phyloP scores from a whole-genome alignment of 92 coral and sea anemone genomes.

The Palythoa grandiflora region DNA sequence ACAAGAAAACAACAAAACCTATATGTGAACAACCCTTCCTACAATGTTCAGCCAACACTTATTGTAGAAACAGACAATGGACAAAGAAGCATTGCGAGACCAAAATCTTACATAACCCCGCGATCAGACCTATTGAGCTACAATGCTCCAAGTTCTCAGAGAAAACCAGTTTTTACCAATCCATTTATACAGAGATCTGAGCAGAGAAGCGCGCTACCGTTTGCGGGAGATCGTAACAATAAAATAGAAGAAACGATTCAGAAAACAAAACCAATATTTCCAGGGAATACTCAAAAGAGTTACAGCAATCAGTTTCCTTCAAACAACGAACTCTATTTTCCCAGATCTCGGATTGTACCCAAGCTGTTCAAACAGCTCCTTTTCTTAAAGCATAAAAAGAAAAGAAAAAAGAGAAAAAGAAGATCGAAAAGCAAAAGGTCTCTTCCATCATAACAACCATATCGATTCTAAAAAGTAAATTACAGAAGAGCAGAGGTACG shows the following conservation, averaged over 20 bases:
- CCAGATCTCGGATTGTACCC: neutral
- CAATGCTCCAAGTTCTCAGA: neutral
- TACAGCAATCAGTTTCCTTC: neutral
- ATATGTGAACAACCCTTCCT: neutral
- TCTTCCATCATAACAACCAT: neutral
- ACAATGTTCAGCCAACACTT: neutral
- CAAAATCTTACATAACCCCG: neutral
- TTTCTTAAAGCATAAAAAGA: slow-evolving; percentile 28
- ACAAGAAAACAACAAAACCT: neutral
- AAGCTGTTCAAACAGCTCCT: slow-evolving; percentile 23
- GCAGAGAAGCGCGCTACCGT: neutral
- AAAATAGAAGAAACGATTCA: neutral
- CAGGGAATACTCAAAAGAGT: neutral
- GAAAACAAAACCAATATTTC: neutral
- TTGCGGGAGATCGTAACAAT: neutral
- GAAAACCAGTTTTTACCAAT: neutral
- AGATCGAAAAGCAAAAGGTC: neutral
- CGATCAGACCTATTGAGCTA: slow-evolving; percentile 2
- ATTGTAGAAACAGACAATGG: slow-evolving; percentile 4
- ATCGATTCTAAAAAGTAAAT: too few species aligned
- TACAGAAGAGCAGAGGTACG: too few species aligned
- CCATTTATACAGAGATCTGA: neutral
- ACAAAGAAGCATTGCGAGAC: neutral
- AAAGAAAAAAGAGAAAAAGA: slow-evolving; percentile 24
- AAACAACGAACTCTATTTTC: neutral